These are phyloP conservation scores for Synergus umbraculus DNA, from an alignment of 2,888 invertebrate species.

Conservation along the genomic window DNA sequence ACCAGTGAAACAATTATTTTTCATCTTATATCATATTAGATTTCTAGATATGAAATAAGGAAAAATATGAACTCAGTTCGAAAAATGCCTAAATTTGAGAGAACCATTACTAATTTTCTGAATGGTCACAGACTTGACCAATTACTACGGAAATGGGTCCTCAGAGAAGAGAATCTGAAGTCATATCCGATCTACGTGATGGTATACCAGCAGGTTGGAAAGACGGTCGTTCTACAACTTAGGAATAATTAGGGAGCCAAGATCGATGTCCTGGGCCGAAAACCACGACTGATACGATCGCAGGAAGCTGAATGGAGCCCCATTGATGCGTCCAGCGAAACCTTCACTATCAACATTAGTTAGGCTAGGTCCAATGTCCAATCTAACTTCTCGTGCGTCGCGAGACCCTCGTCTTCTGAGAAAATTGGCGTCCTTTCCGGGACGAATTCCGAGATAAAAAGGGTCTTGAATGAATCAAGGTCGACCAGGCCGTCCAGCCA, in stretches of 20 bases:
- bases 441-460: slow-evolving; percentile 77
- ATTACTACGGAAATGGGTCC: slow-evolving; percentile 22
- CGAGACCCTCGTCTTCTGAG: slow-evolving; percentile 70
- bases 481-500: slow-evolving; percentile 37
- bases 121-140: slow-evolving; percentile 7
- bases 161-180: slow-evolving; percentile 15
- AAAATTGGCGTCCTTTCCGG: slow-evolving; percentile 77
- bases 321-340: slow-evolving; percentile 65
- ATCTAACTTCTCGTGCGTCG: slow-evolving; percentile 43
- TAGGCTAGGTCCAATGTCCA: slow-evolving; percentile 56
- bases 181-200: slow-evolving; percentile 30
- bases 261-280: slow-evolving; percentile 74
- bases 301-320: slow-evolving; percentile 71
- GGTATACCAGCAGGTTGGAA: slow-evolving; percentile 44
- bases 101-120: neutral
- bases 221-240: slow-evolving; percentile 66
- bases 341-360: slow-evolving; percentile 62
- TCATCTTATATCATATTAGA: neutral
- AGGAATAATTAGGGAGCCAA: slow-evolving; percentile 76
- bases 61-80: neutral
- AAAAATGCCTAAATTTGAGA: neutral
- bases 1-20: no score
- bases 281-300: slow-evolving; percentile 71
- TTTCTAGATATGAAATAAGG: neutral
- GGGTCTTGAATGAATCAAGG: slow-evolving; percentile 76